phyloP scores from a whole-genome alignment of 2,888 invertebrate genomes.

The Cacoxenus indagator region DNA sequence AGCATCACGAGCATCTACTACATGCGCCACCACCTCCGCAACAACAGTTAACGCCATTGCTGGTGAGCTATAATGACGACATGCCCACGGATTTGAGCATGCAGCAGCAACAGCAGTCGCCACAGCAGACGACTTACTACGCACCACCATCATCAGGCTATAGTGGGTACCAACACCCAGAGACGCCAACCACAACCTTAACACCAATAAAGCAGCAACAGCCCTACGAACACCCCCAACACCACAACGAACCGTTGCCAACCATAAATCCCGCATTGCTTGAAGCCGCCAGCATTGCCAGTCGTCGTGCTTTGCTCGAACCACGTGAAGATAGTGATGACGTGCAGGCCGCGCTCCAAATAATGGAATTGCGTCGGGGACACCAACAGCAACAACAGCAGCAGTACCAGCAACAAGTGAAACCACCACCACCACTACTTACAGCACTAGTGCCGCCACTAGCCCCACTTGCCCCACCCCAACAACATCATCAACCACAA shows the following conservation, averaged over 20 bases:
- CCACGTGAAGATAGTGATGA: slow-evolving; percentile 40
- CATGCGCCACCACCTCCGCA: slow-evolving; percentile 30
- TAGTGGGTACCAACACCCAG: slow-evolving; percentile 6
- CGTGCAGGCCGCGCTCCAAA: slow-evolving; percentile 55
- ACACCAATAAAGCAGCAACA: slow-evolving; percentile 17
- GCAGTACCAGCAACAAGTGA: slow-evolving; percentile 27
- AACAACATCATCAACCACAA: slow-evolving; percentile 34
- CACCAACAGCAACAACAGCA: slow-evolving; percentile 44
- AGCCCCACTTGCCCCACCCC: slow-evolving; percentile 31
- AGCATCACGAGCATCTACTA: no score
- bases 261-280: slow-evolving; percentile 70
- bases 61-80: slow-evolving; percentile 49
- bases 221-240: slow-evolving; percentile 54
- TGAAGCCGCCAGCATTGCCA: slow-evolving; percentile 68
- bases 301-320: slow-evolving; percentile 44
- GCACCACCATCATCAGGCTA: slow-evolving; percentile 35
- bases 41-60: slow-evolving; percentile 9
- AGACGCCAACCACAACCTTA: background rate
- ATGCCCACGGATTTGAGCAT: slow-evolving; percentile 64
- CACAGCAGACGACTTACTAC: slow-evolving; percentile 36
- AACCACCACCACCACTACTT: background rate
- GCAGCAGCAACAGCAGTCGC: slow-evolving; percentile 39
- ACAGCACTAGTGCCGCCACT: slow-evolving; percentile 30
- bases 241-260: slow-evolving; percentile 68
- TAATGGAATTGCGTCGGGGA: slow-evolving; percentile 57